phyloP scores from a whole-genome alignment of 2,888 invertebrate genomes.

The Conops quadrifasciatus region DNA sequence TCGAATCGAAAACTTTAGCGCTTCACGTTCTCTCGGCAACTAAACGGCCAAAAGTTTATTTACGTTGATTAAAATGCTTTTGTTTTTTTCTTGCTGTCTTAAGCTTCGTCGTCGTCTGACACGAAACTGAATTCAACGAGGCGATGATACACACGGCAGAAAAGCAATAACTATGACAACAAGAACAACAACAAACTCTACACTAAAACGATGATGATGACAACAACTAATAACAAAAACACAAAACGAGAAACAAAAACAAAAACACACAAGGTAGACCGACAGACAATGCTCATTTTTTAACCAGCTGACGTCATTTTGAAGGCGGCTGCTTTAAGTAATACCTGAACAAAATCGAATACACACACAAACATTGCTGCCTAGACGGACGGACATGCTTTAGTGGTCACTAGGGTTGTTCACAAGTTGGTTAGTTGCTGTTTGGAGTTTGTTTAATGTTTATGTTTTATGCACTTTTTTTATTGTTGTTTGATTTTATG shows the following conservation, averaged over 20 bases:
- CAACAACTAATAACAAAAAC: background rate
- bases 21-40: conserved; percentile 55
- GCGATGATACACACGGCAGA: background rate
- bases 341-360: background rate
- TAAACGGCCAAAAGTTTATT: conserved; percentile 49
- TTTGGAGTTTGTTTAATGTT: too few relatives aligned
- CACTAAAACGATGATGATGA: background rate
- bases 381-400: too few relatives aligned
- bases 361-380: too few relatives aligned
- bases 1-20: conserved; percentile 48
- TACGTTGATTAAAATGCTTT: background rate
- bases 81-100: background rate
- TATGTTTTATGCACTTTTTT: too few relatives aligned
- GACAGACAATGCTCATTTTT: conserved; percentile 7
- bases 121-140: too few relatives aligned
- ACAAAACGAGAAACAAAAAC: background rate
- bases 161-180: background rate
- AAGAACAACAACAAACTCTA: background rate
- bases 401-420: too few relatives aligned
- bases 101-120: too few relatives aligned
- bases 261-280: background rate
- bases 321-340: conserved; percentile 1
- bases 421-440: too few relatives aligned
- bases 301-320: conserved; percentile 20
- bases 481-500: too few relatives aligned